Evolutionary conservation across 2,797 vertebrate genomes (phyloP), one percentile per base, ranked within the genome.

Genomic region (Echiichthys vipera): DNA sequence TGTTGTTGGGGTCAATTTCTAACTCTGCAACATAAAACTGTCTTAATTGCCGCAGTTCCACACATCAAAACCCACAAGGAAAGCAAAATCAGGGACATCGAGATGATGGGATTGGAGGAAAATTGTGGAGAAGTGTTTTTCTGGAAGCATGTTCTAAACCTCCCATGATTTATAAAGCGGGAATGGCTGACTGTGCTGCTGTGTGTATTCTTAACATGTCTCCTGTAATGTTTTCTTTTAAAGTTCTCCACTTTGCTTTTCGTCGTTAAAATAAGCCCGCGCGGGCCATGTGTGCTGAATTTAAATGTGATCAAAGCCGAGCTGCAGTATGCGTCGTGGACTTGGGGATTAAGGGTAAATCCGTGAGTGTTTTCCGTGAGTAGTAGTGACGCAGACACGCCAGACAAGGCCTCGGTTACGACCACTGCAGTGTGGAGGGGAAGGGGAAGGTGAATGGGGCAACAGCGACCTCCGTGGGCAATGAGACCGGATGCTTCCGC

Each of bases 11-110:
- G 95, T 97, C 93, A 92, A 90, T 93, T 95, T 96, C 78, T 95
- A 94, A 96, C 96, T 96, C 97, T 96, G 95, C 97, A 97, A 97
- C 97, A 97, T 89, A 96, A 96, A 95, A 97, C 97, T 98, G 96
- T 96, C 97, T 96, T 96, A 95, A 97, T 96, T 96, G 96, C 96
- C 96, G 95, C 97, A 94, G 94, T 94, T 92, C 57, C 88, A 78
- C 37, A 75, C 93, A 78, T 74, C 94, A 79, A 83, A 49, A 94
- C 92, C 67, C 22, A 74, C 54, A 74, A 46, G 71, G 66, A 76
- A 73, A 78, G 63, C 45, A 57, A 75, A n/a, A 71, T 22, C 55
- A 4, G 63, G 25, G 50, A 59, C 56, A 30, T 20, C 55, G 27
- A 57, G 67, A 47, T 63, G 56, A 18, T 62, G 55, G 47, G 65